Evolutionary conservation across 2,797 vertebrate genomes (phyloP).

Genomic region (Lutjanus campechanus): DNA sequence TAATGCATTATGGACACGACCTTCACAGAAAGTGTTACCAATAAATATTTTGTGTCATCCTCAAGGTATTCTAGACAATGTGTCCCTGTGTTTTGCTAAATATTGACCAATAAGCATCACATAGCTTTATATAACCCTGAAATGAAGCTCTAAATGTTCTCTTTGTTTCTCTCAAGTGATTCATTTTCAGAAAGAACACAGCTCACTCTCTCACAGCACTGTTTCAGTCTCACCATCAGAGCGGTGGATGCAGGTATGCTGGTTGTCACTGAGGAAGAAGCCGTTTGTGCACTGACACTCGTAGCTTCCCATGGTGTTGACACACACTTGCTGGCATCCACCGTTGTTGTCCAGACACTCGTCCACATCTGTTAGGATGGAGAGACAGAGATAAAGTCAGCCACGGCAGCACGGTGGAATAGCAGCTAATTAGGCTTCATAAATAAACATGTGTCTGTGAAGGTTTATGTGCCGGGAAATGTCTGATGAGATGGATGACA

Average conservation of each 20-base stretch:
- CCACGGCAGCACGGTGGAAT: background rate
- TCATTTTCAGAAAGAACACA: background rate
- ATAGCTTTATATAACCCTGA: background rate
- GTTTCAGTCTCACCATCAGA: conserved; percentile 90
- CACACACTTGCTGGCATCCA: conserved; percentile 96
- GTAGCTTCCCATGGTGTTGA: conserved; percentile 98
- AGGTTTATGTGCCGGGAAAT: conserved; percentile 38
- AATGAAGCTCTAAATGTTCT: background rate
- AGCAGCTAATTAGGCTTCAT: conserved; percentile 40
- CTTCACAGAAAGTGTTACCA: too few relatives aligned
- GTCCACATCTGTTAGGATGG: conserved; percentile 84
- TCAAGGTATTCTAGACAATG: background rate
- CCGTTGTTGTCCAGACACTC: conserved; percentile 97
- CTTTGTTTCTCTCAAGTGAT: background rate
- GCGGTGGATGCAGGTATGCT: conserved; percentile 98
- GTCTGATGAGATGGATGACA: conserved; percentile 50
- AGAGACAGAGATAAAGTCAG: conserved; percentile 28
- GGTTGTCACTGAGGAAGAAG: conserved; percentile 98
- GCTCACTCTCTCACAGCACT: background rate
- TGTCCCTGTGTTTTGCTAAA: background rate
- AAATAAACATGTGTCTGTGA: conserved; percentile 48
- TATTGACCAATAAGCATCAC: background rate
- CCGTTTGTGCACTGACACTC: conserved; percentile 94
- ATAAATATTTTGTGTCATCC: background rate
- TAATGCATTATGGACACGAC: too few relatives aligned